A percentile compares a stretch with the other conserved stretches of the same genome.
Conservation (phyloP, 2,888 invertebrate species). For the Acanthoscelides obtectus region DNA sequence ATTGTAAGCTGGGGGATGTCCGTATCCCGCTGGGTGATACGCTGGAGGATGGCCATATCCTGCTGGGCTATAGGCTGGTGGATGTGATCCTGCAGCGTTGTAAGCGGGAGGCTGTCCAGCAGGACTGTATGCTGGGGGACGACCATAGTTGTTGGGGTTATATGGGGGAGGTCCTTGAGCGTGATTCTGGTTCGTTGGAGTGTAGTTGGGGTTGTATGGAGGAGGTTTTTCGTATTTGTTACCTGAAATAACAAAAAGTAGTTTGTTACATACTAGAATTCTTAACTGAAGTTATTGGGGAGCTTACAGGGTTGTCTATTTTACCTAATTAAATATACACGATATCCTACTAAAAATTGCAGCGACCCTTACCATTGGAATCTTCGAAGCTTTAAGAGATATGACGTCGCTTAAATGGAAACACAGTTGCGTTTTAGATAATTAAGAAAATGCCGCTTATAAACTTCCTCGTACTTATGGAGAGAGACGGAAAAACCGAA, state of each 20-base stretch:
- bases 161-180: background rate
- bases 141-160: background rate
- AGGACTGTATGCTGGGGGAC: background rate
- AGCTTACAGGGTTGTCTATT: too few species aligned
- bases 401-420: too few species aligned
- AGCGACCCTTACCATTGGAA: too few species aligned
- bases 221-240: background rate
- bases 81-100: conserved; percentile 20
- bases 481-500: too few species aligned
- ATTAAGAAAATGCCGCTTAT: too few species aligned
- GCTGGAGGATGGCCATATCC: conserved; percentile 24
- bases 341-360: too few species aligned
- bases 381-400: too few species aligned
- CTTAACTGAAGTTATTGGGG: too few species aligned
- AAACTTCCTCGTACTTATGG: too few species aligned
- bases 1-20: conserved; percentile 13
- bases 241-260: conserved; percentile 5
- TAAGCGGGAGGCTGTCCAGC: conserved; percentile 23
- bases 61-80: conserved; percentile 25
- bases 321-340: too few species aligned
- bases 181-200: background rate
- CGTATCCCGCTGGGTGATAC: conserved; percentile 18
- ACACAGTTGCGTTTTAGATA: too few species aligned
- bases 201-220: background rate
- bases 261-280: background rate